phyloP scores from a whole-genome alignment of 2,888 invertebrate genomes.

The Xestia ashworthii region DNA sequence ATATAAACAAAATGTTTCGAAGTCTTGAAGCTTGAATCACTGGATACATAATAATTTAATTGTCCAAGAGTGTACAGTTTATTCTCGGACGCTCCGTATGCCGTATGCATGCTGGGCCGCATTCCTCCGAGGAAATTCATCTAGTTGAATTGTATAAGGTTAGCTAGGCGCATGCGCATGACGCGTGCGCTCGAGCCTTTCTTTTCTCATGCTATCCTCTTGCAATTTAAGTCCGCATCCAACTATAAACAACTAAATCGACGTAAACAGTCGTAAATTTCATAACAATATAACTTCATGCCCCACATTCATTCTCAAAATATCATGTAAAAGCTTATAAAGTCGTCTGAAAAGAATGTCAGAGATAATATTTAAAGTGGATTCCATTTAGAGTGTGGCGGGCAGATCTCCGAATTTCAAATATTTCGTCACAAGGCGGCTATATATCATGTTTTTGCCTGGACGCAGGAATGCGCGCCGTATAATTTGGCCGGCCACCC shows the following conservation, averaged over 20 bases:
- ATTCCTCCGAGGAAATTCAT: slow-evolving; percentile 68
- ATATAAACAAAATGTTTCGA: slow-evolving; percentile 50
- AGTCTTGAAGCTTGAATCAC: slow-evolving; percentile 51
- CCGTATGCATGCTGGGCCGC: slow-evolving; percentile 61
- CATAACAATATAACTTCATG: slow-evolving; percentile 52
- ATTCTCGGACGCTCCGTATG: slow-evolving; percentile 62
- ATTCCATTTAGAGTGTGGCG: slow-evolving; percentile 86
- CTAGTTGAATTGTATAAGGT: slow-evolving; percentile 63
- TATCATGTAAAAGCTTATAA: slow-evolving; percentile 72
- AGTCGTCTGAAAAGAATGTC: slow-evolving; percentile 81
- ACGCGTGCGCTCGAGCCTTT: slow-evolving; percentile 53
- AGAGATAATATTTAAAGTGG: slow-evolving; percentile 84
- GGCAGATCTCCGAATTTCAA: slow-evolving; percentile 87
- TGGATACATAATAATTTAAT: slow-evolving; percentile 64
- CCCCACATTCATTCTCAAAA: slow-evolving; percentile 46
- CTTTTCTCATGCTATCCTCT: slow-evolving; percentile 54
- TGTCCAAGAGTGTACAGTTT: slow-evolving; percentile 57
- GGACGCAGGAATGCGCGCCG: slow-evolving; percentile 87
- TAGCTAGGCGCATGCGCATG: slow-evolving; percentile 51
- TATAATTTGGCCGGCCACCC: slow-evolving; percentile 89
- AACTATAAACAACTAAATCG: slow-evolving; percentile 54
- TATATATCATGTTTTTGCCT: slow-evolving; percentile 90
- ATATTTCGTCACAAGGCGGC: slow-evolving; percentile 89
- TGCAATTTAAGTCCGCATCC: slow-evolving; percentile 25
- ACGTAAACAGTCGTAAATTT: slow-evolving; percentile 12